Conservation (phyloP, 1,140 invertebrate species). For the Phymorhynchus buccinoides region DNA sequence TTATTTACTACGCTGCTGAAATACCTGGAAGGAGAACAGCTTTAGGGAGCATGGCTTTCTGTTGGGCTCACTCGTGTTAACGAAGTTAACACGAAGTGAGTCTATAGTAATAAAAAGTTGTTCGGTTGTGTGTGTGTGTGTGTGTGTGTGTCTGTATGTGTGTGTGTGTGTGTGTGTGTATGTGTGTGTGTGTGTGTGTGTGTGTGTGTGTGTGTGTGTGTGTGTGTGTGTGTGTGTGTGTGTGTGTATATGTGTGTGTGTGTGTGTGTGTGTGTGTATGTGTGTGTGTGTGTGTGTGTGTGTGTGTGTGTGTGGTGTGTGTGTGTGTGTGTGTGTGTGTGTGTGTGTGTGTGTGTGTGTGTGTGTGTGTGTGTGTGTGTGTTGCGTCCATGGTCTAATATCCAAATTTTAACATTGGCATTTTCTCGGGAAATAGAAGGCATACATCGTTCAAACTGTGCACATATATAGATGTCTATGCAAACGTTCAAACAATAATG, state of each 20-base stretch:
- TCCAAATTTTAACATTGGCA: too few species aligned
- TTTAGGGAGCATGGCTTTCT: too few species aligned
- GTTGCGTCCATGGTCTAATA: too few species aligned
- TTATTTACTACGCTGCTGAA: too few species aligned
- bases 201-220: neutral
- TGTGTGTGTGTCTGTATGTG: constrained; percentile 13
- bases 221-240: neutral
- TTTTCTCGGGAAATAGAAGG: too few species aligned
- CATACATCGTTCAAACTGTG: too few species aligned
- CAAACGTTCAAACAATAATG: too few species aligned
- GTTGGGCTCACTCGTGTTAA: too few species aligned
- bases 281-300: neutral
- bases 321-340: constrained; percentile 2
- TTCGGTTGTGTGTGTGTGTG: neutral
- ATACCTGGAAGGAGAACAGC: too few species aligned
- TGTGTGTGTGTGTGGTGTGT: neutral
- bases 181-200: neutral
- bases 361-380: neutral
- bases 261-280: constrained; percentile 13
- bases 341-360: neutral
- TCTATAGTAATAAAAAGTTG: too few species aligned
- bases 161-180: neutral
- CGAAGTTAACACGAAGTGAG: too few species aligned
- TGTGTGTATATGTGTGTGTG: neutral
- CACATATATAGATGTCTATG: too few species aligned